phyloP scores from a whole-genome alignment of 2,888 invertebrate genomes.

The Ethmia dodecea region DNA sequence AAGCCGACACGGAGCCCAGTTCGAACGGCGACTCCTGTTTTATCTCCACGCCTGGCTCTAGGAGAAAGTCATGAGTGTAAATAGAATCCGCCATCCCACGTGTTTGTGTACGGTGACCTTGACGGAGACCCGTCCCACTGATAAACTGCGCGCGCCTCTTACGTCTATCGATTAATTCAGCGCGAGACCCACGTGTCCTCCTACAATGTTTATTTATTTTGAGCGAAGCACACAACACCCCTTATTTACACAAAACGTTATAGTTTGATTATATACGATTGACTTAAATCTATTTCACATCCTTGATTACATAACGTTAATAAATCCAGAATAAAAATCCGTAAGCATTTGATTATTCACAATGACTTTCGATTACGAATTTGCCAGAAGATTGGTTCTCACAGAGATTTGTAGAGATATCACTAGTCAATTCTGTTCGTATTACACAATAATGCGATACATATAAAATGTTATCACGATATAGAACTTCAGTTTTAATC shows the following conservation, averaged over 20 bases:
- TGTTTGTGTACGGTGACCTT: slow-evolving; percentile 71
- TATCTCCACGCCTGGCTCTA: slow-evolving; percentile 79
- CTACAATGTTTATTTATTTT: slow-evolving; percentile 51
- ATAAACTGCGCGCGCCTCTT: slow-evolving; percentile 70
- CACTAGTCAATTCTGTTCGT: too few species aligned
- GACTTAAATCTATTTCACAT: slow-evolving; percentile 34
- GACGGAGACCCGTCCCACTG: slow-evolving; percentile 69
- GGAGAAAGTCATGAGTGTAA: slow-evolving; percentile 80
- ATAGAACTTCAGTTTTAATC: slow-evolving; percentile 16
- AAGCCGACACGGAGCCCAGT: slow-evolving; percentile 70
- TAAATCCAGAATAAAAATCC: slow-evolving; percentile 45
- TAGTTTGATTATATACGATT: slow-evolving; percentile 28
- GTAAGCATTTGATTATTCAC: slow-evolving; percentile 58
- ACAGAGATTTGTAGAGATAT: slow-evolving; percentile 1
- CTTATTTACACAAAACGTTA: slow-evolving; percentile 19
- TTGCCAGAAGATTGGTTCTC: slow-evolving; percentile 30
- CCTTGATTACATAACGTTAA: slow-evolving; percentile 63
- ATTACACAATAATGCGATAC: not conserved
- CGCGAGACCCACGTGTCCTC: slow-evolving; percentile 64
- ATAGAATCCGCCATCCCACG: slow-evolving; percentile 81
- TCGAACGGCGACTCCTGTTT: slow-evolving; percentile 80
- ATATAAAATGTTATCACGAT: slow-evolving; percentile 13
- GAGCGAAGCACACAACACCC: slow-evolving; percentile 17
- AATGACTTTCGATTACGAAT: slow-evolving; percentile 67
- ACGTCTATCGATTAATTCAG: slow-evolving; percentile 69